A percentile compares a stretch with the other conserved stretches of the same genome.
Conservation (phyloP, 2,888 invertebrate species). For the Alsophila aescularia region DNA sequence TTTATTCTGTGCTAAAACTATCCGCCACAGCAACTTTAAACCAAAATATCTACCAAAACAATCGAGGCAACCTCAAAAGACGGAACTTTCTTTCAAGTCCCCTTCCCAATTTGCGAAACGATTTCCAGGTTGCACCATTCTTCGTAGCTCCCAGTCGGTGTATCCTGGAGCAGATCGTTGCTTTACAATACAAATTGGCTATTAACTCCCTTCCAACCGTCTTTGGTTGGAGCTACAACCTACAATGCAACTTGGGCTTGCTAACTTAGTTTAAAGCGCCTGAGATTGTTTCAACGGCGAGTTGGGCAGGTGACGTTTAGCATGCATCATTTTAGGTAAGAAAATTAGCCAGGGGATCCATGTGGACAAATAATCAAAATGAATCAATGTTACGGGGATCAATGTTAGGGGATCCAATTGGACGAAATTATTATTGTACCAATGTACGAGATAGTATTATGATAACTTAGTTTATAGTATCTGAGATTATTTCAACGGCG, state of each 20-base stretch:
- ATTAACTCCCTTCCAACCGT: slow-evolving; percentile 43
- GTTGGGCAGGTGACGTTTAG: slow-evolving; percentile 1
- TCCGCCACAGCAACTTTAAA: too few species aligned
- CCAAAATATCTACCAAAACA: background rate
- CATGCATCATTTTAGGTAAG: too few species aligned
- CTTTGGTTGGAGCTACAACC: slow-evolving; percentile 39
- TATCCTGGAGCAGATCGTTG: slow-evolving; percentile 36
- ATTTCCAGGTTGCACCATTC: slow-evolving; percentile 12
- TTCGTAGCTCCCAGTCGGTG: slow-evolving; percentile 16
- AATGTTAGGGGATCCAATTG: too few species aligned
- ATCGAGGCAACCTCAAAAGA: background rate
- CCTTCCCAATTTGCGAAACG: slow-evolving; percentile 22
- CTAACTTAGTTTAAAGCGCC: background rate
- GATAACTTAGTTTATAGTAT: background rate
- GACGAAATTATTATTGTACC: too few species aligned
- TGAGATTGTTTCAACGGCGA: slow-evolving; percentile 2
- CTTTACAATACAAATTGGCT: slow-evolving; percentile 57
- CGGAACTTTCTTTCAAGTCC: slow-evolving; percentile 2
- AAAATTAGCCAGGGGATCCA: too few species aligned
- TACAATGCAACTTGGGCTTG: slow-evolving; percentile 1
- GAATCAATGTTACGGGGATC: too few species aligned
- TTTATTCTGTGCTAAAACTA: too few species aligned
- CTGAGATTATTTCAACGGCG: slow-evolving; percentile 1
- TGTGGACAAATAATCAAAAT: too few species aligned
- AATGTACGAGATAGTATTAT: too few species aligned